Conservation (phyloP, 2,797 vertebrate genomes). For the Fistularia tabacaria region DNA sequence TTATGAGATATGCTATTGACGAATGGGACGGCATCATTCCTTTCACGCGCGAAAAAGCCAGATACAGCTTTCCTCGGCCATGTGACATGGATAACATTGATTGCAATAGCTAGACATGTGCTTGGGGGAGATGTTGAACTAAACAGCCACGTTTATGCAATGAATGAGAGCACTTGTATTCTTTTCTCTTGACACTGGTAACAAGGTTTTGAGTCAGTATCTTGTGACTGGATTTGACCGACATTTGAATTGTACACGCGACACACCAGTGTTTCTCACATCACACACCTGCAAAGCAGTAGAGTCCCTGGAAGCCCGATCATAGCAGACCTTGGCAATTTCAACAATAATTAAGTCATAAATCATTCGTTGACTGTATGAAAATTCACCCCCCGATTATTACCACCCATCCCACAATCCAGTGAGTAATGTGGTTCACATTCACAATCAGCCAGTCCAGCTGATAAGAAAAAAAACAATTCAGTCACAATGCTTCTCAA, state of each 20-base stretch:
- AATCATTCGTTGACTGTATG: slow-evolving; percentile 66
- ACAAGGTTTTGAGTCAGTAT: slow-evolving; percentile 35
- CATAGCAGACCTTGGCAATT: slow-evolving; percentile 63
- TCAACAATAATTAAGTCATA: slow-evolving; percentile 79
- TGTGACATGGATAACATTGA: too few species aligned
- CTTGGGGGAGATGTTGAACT: slow-evolving; percentile 3
- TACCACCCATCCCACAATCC: slow-evolving; percentile 9
- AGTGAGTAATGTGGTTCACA: slow-evolving; percentile 56
- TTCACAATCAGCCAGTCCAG: slow-evolving; percentile 52
- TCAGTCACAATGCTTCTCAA: slow-evolving; percentile 34
- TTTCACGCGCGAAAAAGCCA: too few species aligned
- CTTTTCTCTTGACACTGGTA: background rate
- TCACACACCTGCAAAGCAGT: slow-evolving; percentile 53
- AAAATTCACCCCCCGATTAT: slow-evolving; percentile 59
- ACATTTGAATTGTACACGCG: slow-evolving; percentile 16
- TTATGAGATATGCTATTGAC: too few species aligned
- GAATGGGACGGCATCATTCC: too few species aligned
- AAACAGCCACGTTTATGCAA: background rate
- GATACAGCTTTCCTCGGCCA: too few species aligned
- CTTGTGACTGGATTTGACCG: slow-evolving; percentile 35
- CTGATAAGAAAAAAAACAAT: slow-evolving; percentile 69
- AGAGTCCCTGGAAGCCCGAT: slow-evolving; percentile 55
- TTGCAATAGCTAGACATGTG: background rate
- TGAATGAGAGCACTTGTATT: too few species aligned
- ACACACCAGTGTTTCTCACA: slow-evolving; percentile 53